Base-by-base conservation (phyloP, 2,888 invertebrate genomes). In the Arrhopalites spinosus region DNA sequence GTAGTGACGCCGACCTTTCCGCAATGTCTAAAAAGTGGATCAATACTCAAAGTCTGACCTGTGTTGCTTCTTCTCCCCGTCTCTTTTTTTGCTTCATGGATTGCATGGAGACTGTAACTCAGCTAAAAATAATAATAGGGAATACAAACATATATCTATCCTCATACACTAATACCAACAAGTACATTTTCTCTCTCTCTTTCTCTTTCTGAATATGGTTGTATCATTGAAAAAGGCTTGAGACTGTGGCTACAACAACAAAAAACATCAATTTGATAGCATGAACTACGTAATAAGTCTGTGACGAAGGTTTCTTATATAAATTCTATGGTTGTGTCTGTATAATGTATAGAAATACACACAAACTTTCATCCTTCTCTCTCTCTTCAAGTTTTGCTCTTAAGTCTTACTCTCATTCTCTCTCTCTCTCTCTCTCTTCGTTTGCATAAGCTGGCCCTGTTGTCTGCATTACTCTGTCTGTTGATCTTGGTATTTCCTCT, bases 41-140 rank as follows among this genome's bases (percentile, higher is more conserved):
- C 56, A 56, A 56, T 56, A 56, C 56, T 56, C 23, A 25, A 61
- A 13, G 25, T 61, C 25, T 25, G 61, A 61, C n/a, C 64, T 64
- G 29, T 64, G 64, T 64, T 64, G 64, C 64, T 30, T 30, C 64
- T 64, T n/a, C 7, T 30, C 64, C 30, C 20, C n/a, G 29, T 61
- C 61, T 17, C 61, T 23, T 20, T 61, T 23, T 61, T 17, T 36
- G 13, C 29, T 23, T 15, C 64, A 59, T 50, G 50, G 11, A 13
- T 15, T 50, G 59, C 7, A 7, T 8, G 15, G 45, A 45, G 45
- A 11, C 36, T 36, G 36, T 36, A 36, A 36, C 36, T 56, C 56
- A n/a, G 56, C 56, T 20, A 20, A 56, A 20, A 56, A 56, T 56
- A 23, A 56, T 23, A 56, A n/a, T 23, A 23, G 20, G 20, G 23